A percentile compares a stretch with the other conserved stretches of the same genome.
Evolutionary conservation across 2,888 invertebrate genomes (phyloP).

Genomic region (Hirtodrosophila duncani): DNA sequence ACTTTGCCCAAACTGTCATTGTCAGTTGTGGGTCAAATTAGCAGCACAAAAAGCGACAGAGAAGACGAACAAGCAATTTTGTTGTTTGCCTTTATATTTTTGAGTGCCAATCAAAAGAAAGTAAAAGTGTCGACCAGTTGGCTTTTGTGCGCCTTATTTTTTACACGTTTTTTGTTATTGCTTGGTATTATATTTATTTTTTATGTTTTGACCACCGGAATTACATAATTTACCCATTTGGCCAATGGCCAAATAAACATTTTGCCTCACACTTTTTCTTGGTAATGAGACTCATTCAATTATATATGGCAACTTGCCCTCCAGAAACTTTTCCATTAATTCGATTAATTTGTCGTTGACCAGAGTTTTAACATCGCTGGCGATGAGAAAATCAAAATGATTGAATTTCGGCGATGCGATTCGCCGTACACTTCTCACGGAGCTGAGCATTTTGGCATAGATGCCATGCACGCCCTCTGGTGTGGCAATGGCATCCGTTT

Average conservation of each 20-base stretch:
- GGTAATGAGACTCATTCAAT: constrained; percentile 51
- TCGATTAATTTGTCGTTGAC: constrained; percentile 69
- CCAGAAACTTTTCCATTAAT: constrained; percentile 60
- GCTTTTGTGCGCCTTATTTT: constrained; percentile 12
- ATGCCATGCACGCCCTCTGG: constrained; percentile 66
- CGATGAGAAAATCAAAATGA: constrained; percentile 71
- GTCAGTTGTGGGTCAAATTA: constrained; percentile 6
- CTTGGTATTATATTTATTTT: constrained; percentile 31
- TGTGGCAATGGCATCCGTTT: constrained; percentile 72
- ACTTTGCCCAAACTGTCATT: neutral
- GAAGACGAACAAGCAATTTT: constrained; percentile 30
- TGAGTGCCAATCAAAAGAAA: constrained; percentile 55
- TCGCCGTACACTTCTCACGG: constrained; percentile 58
- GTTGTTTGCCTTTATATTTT: constrained; percentile 35
- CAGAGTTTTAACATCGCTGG: constrained; percentile 53
- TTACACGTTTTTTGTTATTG: constrained; percentile 25
- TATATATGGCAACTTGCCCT: constrained; percentile 58
- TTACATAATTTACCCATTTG: constrained; percentile 61
- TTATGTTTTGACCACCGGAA: constrained; percentile 34
- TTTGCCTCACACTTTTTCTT: constrained; percentile 32
- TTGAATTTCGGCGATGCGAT: constrained; percentile 64
- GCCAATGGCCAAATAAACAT: constrained; percentile 48
- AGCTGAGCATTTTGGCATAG: constrained; percentile 57
- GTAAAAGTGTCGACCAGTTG: constrained; percentile 55
- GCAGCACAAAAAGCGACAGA: constrained; percentile 8